phyloP scores from a whole-genome alignment of 2,797 vertebrate species.

The Pachyuromys duprasi region DNA sequence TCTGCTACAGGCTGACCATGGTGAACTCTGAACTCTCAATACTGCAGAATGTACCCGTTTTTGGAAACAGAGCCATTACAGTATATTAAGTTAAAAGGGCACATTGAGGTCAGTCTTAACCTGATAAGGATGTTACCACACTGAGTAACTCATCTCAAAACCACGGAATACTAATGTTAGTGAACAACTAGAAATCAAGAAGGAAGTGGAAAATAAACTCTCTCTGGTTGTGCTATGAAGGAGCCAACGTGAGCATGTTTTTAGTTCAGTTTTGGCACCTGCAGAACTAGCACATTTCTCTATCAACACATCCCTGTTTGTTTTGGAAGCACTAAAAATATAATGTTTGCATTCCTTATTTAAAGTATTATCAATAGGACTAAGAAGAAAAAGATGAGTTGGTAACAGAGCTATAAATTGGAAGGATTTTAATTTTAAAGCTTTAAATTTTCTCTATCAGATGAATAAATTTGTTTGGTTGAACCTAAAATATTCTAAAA shows the following conservation, averaged over 20 bases:
- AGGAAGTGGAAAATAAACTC: neutral
- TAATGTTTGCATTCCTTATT: neutral
- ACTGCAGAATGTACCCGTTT: neutral
- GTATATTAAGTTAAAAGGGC: neutral
- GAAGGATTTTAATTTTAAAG: slow-evolving; percentile 6
- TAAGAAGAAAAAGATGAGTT: neutral
- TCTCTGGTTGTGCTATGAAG: neutral
- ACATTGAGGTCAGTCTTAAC: neutral
- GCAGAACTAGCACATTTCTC: neutral
- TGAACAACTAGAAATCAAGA: neutral
- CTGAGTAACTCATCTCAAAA: neutral
- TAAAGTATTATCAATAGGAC: neutral
- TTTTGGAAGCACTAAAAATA: neutral
- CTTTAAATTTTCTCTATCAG: slow-evolving; percentile 12
- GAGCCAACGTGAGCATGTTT: neutral
- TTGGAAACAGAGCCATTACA: neutral
- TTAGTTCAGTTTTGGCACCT: neutral
- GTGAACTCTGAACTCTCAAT: neutral
- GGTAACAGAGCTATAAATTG: neutral
- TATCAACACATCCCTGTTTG: neutral
- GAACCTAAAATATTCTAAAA: neutral
- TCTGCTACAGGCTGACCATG: neutral
- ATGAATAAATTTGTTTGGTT: slow-evolving; percentile 23
- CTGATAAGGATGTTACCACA: neutral
- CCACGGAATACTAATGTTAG: neutral